Evolutionary conservation across 2,888 invertebrate species (phyloP).

Genomic region (Elegia similella): DNA sequence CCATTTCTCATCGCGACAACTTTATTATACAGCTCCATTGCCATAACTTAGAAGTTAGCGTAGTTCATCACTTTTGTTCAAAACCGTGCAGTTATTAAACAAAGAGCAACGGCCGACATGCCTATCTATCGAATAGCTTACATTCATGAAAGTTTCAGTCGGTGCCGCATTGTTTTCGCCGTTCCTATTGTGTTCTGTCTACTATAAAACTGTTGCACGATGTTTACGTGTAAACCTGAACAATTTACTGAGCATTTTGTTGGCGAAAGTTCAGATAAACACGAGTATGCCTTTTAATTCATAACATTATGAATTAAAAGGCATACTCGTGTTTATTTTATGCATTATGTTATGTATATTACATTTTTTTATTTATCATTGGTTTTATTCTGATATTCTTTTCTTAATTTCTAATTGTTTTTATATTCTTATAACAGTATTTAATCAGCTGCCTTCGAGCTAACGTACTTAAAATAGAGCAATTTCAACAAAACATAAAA

Average conservation of each 20-base stretch:
- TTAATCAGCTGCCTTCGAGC: too few relatives aligned
- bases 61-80: neutral
- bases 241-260: conserved; percentile 12
- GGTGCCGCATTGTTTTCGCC: conserved; percentile 36
- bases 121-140: conserved; percentile 37
- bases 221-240: conserved; percentile 14
- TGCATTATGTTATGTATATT: neutral
- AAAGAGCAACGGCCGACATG: conserved; percentile 29
- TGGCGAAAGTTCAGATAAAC: neutral
- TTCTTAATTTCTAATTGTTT: too few relatives aligned
- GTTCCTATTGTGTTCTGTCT: conserved; percentile 27
- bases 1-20: too few relatives aligned
- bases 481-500: too few relatives aligned
- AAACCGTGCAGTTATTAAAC: conserved; percentile 23
- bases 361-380: neutral
- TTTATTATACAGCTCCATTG: too few relatives aligned
- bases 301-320: neutral
- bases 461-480: too few relatives aligned
- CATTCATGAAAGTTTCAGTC: conserved; percentile 47
- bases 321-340: neutral
- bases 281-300: too few relatives aligned
- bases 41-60: too few relatives aligned
- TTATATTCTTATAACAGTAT: too few relatives aligned
- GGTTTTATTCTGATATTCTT: too few relatives aligned
- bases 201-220: conserved; percentile 15